Conservation (phyloP, 2,797 vertebrate species). For the Liparis tanakae region DNA sequence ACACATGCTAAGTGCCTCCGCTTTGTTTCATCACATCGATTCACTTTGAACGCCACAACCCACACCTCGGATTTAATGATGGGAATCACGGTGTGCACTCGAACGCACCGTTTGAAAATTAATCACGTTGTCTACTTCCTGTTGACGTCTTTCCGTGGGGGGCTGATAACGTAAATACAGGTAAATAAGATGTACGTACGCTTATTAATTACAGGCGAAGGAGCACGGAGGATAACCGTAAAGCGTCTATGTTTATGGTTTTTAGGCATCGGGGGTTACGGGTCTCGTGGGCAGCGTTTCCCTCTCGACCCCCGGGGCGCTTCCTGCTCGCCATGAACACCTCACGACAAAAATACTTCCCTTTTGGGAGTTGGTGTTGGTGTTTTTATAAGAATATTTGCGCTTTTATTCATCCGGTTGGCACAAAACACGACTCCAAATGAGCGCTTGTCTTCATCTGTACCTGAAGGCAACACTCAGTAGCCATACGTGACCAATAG, state of each 20-base stretch:
- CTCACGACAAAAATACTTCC: too few species aligned
- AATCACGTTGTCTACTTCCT: constrained; percentile 17
- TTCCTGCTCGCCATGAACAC: too few species aligned
- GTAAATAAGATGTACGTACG: not conserved
- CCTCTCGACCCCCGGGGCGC: too few species aligned
- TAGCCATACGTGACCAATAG: not conserved
- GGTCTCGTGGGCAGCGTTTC: too few species aligned
- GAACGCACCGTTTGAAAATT: constrained; percentile 26
- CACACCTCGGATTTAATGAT: constrained; percentile 57
- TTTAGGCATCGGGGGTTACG: too few species aligned
- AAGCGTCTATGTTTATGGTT: too few species aligned
- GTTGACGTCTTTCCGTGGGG: constrained; percentile 20
- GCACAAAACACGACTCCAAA: not conserved
- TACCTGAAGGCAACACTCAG: not conserved
- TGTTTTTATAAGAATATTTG: not conserved
- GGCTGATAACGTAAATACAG: not conserved
- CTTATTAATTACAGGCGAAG: too few species aligned
- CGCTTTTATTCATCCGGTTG: not conserved
- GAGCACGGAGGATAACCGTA: too few species aligned
- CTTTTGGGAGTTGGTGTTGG: not conserved
- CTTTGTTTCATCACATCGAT: constrained; percentile 71
- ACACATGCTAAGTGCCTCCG: constrained; percentile 74
- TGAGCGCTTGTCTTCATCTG: not conserved
- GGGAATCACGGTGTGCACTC: constrained; percentile 30
- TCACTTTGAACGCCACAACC: constrained; percentile 71